Conservation (phyloP, 2,888 invertebrate genomes). For the Stenotaenia linearis region DNA sequence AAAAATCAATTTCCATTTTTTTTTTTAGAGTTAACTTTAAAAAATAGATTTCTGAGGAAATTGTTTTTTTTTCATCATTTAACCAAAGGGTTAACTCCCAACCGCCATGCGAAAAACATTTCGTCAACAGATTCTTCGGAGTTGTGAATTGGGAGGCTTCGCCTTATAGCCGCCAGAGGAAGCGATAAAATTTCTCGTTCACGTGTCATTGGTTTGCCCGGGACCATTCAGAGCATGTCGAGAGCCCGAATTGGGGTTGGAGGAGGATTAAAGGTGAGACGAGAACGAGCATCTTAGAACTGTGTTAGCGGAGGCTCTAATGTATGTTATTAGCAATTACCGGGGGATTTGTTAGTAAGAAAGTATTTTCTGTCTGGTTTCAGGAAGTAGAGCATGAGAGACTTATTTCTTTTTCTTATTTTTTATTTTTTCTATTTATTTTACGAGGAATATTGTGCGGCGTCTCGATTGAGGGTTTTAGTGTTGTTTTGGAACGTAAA, state of each 20-base stretch:
- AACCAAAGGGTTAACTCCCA: neutral
- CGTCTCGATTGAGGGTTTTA: neutral
- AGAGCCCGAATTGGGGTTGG: neutral
- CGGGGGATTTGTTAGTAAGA: neutral
- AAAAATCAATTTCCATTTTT: too few species aligned
- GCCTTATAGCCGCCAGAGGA: neutral
- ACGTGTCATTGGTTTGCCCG: neutral
- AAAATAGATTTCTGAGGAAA: too few species aligned
- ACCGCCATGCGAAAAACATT: neutral
- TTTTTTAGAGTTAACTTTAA: too few species aligned
- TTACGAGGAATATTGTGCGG: too few species aligned
- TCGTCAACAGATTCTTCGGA: neutral
- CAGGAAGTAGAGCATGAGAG: neutral
- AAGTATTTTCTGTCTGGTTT: neutral
- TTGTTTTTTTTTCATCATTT: neutral
- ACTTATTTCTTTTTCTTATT: too few species aligned
- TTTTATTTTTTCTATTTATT: too few species aligned
- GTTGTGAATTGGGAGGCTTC: neutral
- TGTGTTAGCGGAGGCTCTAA: neutral
- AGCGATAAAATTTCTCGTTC: neutral
- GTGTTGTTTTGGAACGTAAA: neutral
- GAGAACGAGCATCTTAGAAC: neutral
- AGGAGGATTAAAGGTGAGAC: neutral
- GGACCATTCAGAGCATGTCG: neutral
- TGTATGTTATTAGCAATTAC: neutral